Evolutionary conservation across 2,113 vertebrate genomes (phyloP).

Genomic region (Saimiri boliviensis): DNA sequence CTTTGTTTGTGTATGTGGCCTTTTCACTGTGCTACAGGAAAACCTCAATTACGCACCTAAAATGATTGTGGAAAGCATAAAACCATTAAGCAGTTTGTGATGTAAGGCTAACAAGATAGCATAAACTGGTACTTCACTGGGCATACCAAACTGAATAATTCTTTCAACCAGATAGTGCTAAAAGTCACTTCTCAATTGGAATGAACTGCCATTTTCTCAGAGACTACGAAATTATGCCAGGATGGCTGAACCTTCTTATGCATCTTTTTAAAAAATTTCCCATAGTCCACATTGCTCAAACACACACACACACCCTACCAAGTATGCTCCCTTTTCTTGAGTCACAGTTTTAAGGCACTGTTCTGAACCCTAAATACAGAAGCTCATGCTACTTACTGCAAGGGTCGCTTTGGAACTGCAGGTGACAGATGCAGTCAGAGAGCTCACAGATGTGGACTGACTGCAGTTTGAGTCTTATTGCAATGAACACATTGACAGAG

Average conservation of each 20-base stretch:
- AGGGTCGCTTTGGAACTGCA: conserved; percentile 46
- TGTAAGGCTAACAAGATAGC: not conserved
- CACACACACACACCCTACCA: not conserved
- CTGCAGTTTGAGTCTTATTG: not conserved
- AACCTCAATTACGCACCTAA: conserved; percentile 44
- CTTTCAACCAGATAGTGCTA: not conserved
- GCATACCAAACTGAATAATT: not conserved
- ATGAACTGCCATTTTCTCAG: conserved; percentile 46
- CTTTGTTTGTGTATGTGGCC: not conserved
- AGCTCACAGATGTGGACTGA: conserved; percentile 53
- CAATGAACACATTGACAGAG: not conserved
- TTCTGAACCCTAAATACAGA: not conserved
- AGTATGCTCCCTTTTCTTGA: not conserved
- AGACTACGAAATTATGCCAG: not conserved
- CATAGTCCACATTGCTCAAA: not conserved
- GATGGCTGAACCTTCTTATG: not conserved
- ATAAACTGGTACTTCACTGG: not conserved
- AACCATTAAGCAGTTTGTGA: conserved; percentile 19
- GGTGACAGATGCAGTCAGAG: conserved; percentile 69
- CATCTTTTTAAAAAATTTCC: not conserved
- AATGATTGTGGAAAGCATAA: conserved; percentile 14
- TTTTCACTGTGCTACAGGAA: conserved; percentile 10
- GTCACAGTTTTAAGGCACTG: not conserved
- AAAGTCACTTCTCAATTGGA: conserved; percentile 2
- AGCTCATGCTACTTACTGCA: conserved; percentile 31